A percentile compares a stretch with the other conserved stretches of the same genome.
phyloP scores from a whole-genome alignment of 2,888 invertebrate species.

The Arge pagana region DNA sequence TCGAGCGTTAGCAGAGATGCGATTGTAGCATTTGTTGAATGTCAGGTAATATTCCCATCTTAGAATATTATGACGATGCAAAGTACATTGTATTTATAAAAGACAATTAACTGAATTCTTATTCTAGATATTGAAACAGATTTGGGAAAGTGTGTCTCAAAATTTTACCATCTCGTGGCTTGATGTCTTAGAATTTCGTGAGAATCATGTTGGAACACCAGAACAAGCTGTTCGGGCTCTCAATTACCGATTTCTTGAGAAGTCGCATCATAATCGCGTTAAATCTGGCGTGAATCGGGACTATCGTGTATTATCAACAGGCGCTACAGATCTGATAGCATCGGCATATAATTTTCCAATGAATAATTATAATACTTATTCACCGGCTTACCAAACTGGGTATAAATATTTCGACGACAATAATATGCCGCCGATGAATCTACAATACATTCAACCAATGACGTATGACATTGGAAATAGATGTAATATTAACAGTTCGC shows the following conservation, averaged over 20 bases:
- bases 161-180: slow-evolving; percentile 66
- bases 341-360: slow-evolving; percentile 40
- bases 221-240: slow-evolving; percentile 61
- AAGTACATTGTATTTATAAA: not conserved
- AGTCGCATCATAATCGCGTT: slow-evolving; percentile 52
- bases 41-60: slow-evolving; percentile 73
- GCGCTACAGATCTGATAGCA: slow-evolving; percentile 39
- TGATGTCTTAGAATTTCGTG: slow-evolving; percentile 70
- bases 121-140: slow-evolving; percentile 73
- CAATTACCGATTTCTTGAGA: slow-evolving; percentile 58
- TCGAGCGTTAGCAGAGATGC: slow-evolving; percentile 82
- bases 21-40: slow-evolving; percentile 84
- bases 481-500: slow-evolving; percentile 27
- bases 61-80: not conserved
- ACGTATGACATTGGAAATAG: slow-evolving; percentile 23
- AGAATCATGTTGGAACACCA: slow-evolving; percentile 62
- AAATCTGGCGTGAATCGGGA: slow-evolving; percentile 39
- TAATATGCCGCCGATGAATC: slow-evolving; percentile 19
- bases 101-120: slow-evolving; percentile 21
- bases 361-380: slow-evolving; percentile 36
- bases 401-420: slow-evolving; percentile 33
- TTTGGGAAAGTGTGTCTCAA: slow-evolving; percentile 73
- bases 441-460: slow-evolving; percentile 17
- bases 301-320: slow-evolving; percentile 37
- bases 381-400: slow-evolving; percentile 39